Conservation (phyloP, 1,140 invertebrate species). For the Eurosta solidaginis region DNA sequence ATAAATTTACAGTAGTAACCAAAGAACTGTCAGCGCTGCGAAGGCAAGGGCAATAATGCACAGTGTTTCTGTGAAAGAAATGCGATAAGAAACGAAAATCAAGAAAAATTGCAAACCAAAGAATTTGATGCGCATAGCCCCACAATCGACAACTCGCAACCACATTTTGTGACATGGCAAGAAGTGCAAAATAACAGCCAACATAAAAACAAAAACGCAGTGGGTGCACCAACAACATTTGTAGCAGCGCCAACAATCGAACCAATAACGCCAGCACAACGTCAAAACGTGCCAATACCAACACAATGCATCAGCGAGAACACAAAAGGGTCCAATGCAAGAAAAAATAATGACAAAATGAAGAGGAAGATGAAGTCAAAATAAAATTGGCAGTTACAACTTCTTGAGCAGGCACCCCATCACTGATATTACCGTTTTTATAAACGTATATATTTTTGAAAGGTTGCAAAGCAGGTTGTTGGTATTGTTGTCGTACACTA, state of each 20-base stretch:
- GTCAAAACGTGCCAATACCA: not conserved
- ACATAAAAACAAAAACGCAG: not conserved
- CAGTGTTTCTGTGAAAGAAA: no score
- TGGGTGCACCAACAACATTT: not conserved
- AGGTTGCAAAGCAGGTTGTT: not conserved
- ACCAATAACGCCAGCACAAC: not conserved
- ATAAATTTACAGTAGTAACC: no score
- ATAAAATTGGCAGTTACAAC: not conserved
- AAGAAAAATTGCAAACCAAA: no score
- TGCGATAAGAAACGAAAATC: no score
- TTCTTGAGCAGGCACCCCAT: not conserved
- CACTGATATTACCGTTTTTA: not conserved
- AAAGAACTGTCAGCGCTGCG: no score
- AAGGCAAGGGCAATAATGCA: no score
- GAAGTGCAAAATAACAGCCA: not conserved
- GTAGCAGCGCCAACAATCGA: no score
- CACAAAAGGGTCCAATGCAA: not conserved
- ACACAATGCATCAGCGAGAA: not conserved
- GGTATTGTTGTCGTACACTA: not conserved
- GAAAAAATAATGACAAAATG: not conserved
- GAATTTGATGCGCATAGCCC: no score
- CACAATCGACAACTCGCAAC: not conserved
- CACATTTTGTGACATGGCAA: not conserved
- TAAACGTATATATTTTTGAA: not conserved
- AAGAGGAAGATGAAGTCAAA: not conserved